A percentile compares a stretch with the other conserved stretches of the same genome.
These are phyloP conservation scores for Ophion slaviceki DNA, from an alignment of 2,888 invertebrate species.

Conservation along the genomic window DNA sequence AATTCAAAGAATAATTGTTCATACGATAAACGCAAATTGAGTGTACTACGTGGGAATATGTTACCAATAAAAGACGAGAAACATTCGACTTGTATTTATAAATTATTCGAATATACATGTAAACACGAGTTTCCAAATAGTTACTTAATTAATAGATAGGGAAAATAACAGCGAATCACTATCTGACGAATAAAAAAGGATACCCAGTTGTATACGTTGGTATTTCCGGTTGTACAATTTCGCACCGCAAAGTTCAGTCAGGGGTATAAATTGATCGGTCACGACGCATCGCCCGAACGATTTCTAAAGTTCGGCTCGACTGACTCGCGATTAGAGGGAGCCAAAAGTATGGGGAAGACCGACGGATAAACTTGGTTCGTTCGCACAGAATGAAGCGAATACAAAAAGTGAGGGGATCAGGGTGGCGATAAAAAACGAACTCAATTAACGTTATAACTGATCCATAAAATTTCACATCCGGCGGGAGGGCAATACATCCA, in stretches of 20 bases:
- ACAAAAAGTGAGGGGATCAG: not conserved
- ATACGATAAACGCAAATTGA: constrained; percentile 2
- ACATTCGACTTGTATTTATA: constrained; percentile 20
- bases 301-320: constrained; percentile 18
- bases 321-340: constrained; percentile 1
- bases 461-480: not conserved
- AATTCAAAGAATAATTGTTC: not conserved
- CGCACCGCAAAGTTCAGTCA: not conserved
- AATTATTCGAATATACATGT: constrained; percentile 11
- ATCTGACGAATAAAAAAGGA: not conserved
- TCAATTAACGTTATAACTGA: not conserved
- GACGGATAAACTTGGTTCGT: constrained; percentile 18
- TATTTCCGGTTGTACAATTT: constrained; percentile 4
- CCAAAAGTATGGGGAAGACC: not conserved
- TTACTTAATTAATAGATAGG: not conserved
- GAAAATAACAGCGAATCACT: not conserved
- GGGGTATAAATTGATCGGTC: constrained; percentile 17
- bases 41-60: constrained; percentile 6
- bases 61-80: constrained; percentile 17
- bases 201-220: not conserved
- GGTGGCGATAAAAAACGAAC: not conserved
- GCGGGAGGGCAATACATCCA: too few species aligned
- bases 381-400: not conserved
- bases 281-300: constrained; percentile 23
- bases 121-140: constrained; percentile 9